Base-by-base conservation (phyloP, 2,113 vertebrate genomes). In the Nestor notabilis region DNA sequence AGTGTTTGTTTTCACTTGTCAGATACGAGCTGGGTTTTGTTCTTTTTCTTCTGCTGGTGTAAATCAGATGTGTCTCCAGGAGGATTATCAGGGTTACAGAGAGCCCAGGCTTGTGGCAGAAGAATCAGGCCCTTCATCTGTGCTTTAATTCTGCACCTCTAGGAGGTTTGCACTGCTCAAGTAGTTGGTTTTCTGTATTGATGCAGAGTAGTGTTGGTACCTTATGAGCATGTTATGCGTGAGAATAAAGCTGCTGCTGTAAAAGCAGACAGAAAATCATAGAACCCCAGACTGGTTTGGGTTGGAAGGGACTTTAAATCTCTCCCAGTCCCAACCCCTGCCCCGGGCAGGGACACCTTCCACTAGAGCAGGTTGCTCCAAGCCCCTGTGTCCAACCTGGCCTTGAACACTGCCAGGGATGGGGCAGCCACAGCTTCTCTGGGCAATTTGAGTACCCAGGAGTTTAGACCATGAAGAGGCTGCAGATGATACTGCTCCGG, bases 1-100 rank as follows among this genome's bases (percentile, higher is more conserved):
- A 61, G 49, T 78, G 91, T 96, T 96, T 96, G 91, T 96, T 97
- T 96, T 95, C 91, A 89, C 89, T 94, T 93, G 93, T 96, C 96
- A 79, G 81, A 75, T 44, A 39, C 0, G 52, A 61, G 93, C 83
- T 44, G 4, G 24, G 66, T 23, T 46, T 78, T 37, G 74, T 6
- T 35, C 63, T 77, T 1, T 29, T 53, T 33, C 80, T 44, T 10
- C 7, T 3, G 2, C 77, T 70, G 88, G 71, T 86, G 95, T 44
- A 89, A 95, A 83, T 58, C 89, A 83, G 89, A 49, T 50, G 72
- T 20, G 78, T 79, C 69, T 89, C 55, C 61, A 7, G 78, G 55
- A 93, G 90, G 83, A 77, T 89, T 87, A 41, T 70, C 4, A 1
- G 80, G 76, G 83, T 74, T 33, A 1, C 44, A 5, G 8, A 3